These are phyloP conservation scores for Crambe crambe DNA, from an alignment of 37 sponge, comb jelly and placozoan species.

Conservation along the genomic window DNA sequence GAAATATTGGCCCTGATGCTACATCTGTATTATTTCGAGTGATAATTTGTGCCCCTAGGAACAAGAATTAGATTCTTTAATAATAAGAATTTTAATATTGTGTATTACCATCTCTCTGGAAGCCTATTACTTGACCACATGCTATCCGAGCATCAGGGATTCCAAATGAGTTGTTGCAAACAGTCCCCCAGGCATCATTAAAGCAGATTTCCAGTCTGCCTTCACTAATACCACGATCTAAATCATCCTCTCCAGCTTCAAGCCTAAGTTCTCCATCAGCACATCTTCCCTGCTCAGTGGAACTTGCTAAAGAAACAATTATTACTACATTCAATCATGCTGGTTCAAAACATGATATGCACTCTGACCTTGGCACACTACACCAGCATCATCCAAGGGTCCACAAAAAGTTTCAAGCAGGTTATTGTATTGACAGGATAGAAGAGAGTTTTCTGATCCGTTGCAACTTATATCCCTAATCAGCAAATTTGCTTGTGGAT, in stretches of 20 bases:
- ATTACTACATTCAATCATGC: not conserved
- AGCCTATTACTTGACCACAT: not conserved
- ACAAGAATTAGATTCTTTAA: too few species aligned
- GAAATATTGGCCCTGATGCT: constrained; percentile 36
- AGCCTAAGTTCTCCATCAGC: not conserved
- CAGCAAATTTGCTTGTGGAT: not conserved
- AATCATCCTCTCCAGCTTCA: not conserved
- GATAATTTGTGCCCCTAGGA: not conserved
- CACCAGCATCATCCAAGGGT: constrained; percentile 30
- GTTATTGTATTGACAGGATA: constrained; percentile 9
- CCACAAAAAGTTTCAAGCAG: not conserved
- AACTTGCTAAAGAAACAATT: not conserved
- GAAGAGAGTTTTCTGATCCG: constrained; percentile 20
- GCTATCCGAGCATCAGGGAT: constrained; percentile 2
- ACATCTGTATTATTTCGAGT: not conserved
- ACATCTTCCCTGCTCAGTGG: not conserved
- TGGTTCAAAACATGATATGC: not conserved
- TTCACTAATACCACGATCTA: not conserved
- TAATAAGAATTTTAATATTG: too few species aligned
- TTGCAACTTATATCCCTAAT: constrained; percentile 23
- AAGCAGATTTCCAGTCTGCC: not conserved
- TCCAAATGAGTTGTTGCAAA: not conserved
- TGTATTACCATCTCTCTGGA: not conserved
- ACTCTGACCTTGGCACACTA: constrained; percentile 29
- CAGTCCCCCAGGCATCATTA: constrained; percentile 3